These are phyloP conservation scores for Megamerina dolium DNA, from an alignment of 2,888 invertebrate species.

Conservation along the genomic window DNA sequence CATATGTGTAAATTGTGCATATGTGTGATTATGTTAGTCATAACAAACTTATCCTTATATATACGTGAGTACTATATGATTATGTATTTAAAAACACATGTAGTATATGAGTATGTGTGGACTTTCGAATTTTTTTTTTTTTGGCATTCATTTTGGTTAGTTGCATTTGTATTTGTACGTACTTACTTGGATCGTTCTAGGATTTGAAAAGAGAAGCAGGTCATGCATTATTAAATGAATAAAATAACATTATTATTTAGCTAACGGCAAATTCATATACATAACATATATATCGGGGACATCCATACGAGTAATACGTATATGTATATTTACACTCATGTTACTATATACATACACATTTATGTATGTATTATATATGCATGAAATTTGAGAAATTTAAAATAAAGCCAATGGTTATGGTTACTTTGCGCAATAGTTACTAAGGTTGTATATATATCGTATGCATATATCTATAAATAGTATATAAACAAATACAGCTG, in stretches of 20 bases:
- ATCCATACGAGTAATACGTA: neutral
- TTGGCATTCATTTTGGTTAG: too few relatives aligned
- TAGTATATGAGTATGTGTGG: neutral
- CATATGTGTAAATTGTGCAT: neutral
- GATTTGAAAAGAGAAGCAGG: conserved; percentile 17
- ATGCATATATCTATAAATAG: too few relatives aligned
- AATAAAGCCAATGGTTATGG: conserved; percentile 1
- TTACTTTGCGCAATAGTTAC: neutral
- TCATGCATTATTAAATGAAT: conserved; percentile 18
- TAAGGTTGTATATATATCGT: too few relatives aligned
- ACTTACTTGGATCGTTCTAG: neutral
- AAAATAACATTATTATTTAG: conserved; percentile 14
- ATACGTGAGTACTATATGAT: too few relatives aligned
- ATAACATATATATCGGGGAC: neutral
- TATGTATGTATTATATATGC: neutral
- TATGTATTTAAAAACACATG: neutral
- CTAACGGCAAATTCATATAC: neutral
- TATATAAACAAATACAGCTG: too few relatives aligned
- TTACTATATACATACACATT: neutral
- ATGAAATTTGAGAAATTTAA: neutral
- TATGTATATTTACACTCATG: neutral
- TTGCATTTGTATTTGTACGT: too few relatives aligned
- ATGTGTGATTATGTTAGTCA: neutral
- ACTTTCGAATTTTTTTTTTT: too few relatives aligned
- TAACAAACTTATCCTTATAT: too few relatives aligned